These are phyloP conservation scores for Haliclystus octoradiatus DNA, from an alignment of 30 jellyfish, hydroid and myxozoan genomes.

Conservation along the genomic window DNA sequence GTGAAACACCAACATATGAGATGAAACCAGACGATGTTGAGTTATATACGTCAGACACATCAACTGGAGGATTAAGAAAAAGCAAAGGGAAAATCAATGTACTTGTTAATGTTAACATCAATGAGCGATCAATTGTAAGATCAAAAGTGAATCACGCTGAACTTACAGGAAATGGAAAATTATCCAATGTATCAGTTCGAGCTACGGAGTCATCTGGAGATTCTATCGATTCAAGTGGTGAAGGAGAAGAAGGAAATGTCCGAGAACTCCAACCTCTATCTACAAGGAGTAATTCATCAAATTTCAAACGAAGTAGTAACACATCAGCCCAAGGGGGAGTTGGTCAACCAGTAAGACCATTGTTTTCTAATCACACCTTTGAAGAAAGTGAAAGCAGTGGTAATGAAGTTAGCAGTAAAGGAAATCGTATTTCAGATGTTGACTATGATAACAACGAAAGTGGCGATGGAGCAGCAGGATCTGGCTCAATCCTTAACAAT, in stretches of 20 bases:
- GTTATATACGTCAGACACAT: neutral
- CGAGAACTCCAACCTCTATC: neutral
- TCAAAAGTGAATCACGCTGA: conserved; percentile 18
- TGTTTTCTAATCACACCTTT: no score
- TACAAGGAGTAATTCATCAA: no score
- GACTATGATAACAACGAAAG: conserved; percentile 11
- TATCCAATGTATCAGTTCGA: neutral
- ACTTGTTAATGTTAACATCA: conserved; percentile 87
- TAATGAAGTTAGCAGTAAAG: neutral
- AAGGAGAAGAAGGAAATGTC: conserved; percentile 12
- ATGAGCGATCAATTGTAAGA: conserved; percentile 69
- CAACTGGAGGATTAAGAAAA: conserved; percentile 26
- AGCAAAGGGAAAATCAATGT: conserved; percentile 81
- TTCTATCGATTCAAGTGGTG: conserved; percentile 22
- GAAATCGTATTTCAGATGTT: no score
- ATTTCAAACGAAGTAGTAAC: no score
- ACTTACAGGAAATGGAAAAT: neutral
- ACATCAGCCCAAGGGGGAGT: no score
- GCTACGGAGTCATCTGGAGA: conserved; percentile 1
- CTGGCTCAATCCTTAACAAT: neutral
- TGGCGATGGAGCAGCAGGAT: conserved; percentile 11
- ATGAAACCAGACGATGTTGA: conserved; percentile 2
- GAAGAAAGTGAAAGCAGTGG: neutral
- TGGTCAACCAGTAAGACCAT: no score
- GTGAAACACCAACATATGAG: neutral